A percentile compares a stretch with the other conserved stretches of the same genome.
phyloP scores from a whole-genome alignment of 2,888 invertebrate species.

The Cinara cedri region DNA sequence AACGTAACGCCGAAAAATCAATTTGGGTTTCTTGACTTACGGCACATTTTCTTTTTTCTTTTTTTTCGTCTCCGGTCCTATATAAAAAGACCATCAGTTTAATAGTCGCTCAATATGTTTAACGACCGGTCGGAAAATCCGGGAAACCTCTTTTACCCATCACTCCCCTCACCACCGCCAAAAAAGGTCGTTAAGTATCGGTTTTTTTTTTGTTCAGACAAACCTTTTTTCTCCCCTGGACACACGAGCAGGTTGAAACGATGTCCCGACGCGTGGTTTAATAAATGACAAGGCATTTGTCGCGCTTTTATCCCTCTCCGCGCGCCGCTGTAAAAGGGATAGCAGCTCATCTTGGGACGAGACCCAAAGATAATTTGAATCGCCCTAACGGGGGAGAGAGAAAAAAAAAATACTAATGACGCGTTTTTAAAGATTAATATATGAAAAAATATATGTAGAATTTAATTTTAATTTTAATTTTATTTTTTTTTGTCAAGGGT shows the following conservation, averaged over 20 bases:
- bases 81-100: slow-evolving; percentile 55
- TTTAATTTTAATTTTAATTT: slow-evolving; percentile 35
- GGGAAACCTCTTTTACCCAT: slow-evolving; percentile 41
- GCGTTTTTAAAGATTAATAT: slow-evolving; percentile 54
- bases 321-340: slow-evolving; percentile 32
- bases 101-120: slow-evolving; percentile 55
- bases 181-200: slow-evolving; percentile 55
- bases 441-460: slow-evolving; percentile 45
- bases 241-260: slow-evolving; percentile 54
- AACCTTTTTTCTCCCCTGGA: slow-evolving; percentile 51
- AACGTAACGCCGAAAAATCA: slow-evolving; percentile 51
- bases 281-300: slow-evolving; percentile 57
- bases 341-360: slow-evolving; percentile 52
- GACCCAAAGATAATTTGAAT: slow-evolving; percentile 55
- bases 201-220: slow-evolving; percentile 42
- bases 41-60: slow-evolving; percentile 23
- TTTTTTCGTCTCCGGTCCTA: slow-evolving; percentile 9
- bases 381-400: slow-evolving; percentile 32
- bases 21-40: slow-evolving; percentile 43
- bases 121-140: slow-evolving; percentile 51
- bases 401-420: slow-evolving; percentile 56
- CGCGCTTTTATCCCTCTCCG: slow-evolving; percentile 47
- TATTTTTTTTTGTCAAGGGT: slow-evolving; percentile 26
- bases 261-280: slow-evolving; percentile 46
- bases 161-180: slow-evolving; percentile 4